These are phyloP conservation scores for Coreoperca whiteheadi DNA, from an alignment of 2,113 vertebrate genomes.

Conservation along the genomic window DNA sequence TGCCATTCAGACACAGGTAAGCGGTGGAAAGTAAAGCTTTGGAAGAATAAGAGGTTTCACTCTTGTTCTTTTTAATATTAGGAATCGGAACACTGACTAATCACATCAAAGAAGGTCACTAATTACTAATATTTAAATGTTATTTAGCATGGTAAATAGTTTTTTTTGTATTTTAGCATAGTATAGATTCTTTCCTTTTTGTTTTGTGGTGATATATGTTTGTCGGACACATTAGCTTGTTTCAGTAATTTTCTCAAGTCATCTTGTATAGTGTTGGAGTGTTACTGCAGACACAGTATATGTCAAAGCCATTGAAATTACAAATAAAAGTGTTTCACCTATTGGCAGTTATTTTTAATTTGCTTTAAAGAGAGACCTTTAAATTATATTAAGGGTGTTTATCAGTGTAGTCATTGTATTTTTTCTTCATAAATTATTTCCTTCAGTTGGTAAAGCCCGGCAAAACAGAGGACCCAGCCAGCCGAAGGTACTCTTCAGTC, in stretches of 20 bases:
- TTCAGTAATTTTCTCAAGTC: not conserved
- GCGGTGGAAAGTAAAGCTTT: not conserved
- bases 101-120: not conserved
- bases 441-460: conserved; percentile 85
- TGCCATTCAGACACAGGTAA: conserved; percentile 85
- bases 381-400: not conserved
- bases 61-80: not conserved
- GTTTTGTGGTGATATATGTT: not conserved
- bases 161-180: not conserved
- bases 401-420: not conserved
- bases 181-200: not conserved
- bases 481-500: conserved; percentile 79
- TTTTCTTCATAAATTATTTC: not conserved
- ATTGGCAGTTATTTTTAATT: not conserved
- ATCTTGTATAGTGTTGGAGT: not conserved
- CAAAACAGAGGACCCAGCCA: conserved; percentile 84
- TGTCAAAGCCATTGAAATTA: not conserved
- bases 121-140: not conserved
- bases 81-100: not conserved
- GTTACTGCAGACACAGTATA: not conserved
- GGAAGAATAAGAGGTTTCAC: not conserved
- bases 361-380: not conserved
- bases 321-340: not conserved
- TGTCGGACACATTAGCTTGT: not conserved
- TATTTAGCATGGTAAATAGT: not conserved